Evolutionary conservation across 2,113 vertebrate species (phyloP), one percentile per base, ranked within the genome.

Genomic region (Hyla sarda): DNA sequence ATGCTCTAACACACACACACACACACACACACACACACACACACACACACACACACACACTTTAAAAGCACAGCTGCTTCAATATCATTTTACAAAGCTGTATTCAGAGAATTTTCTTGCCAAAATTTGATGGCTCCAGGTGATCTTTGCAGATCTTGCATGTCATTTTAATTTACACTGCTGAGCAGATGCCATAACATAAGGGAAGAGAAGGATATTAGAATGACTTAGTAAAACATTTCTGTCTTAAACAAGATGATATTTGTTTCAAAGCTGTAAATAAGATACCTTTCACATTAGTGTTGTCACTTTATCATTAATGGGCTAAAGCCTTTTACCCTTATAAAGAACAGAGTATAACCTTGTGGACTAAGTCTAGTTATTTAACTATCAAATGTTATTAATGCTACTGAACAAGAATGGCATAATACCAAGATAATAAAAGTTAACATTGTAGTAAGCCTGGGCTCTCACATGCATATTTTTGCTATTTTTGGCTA

Each of bases 111-210:
- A 74, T 62, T 82, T 62, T 74, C 78, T 87, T 82, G 78, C 67
- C 67, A 87, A 87, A 80, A 87, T 78, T 56, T 73, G 65, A 86
- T 74, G 67, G 84, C 85, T 87, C 69, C 85, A 87, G 77, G 85
- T 87, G 85, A 81, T 87, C 67, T 82, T 52, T 28, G 85, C 67
- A 82, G 85, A 87, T 74, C 77, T 25, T 74, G 85, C 78, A 62
- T 87, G 85, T 60, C 78, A 82, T 82, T 87, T 74, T 87, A 73
- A 87, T 82, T 82, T 82, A 82, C 85, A 60, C 85, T 82, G 67
- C 56, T 71, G 67, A 82, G 54, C 85, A 87, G 85, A 87, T 87
- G 85, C 74, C 85, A 81, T 82, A 87, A 82, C 69, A 87, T 73
- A 82, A 81, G 78, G 84, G 37, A 86, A 86, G 74, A 86, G 54